These are phyloP conservation scores for Pseudorectes ferrugineus DNA, from an alignment of 2,113 vertebrate species.

Conservation along the genomic window DNA sequence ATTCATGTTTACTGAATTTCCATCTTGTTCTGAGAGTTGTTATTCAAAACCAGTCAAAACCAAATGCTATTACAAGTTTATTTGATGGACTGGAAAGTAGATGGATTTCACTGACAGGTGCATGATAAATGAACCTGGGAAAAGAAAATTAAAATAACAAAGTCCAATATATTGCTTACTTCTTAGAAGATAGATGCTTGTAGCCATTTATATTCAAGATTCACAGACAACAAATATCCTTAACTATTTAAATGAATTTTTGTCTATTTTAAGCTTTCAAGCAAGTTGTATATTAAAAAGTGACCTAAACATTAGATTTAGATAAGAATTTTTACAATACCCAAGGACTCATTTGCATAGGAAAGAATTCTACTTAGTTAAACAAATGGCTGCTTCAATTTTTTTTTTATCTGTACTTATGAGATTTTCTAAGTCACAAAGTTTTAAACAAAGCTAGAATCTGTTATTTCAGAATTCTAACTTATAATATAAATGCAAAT, in stretches of 20 bases:
- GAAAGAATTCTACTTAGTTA: not conserved
- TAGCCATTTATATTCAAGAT: not conserved
- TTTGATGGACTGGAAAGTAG: constrained; percentile 34
- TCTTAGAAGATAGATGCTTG: not conserved
- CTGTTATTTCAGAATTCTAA: not conserved
- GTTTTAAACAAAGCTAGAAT: not conserved
- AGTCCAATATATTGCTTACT: not conserved
- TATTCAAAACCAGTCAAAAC: constrained; percentile 29
- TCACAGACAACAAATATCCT: not conserved
- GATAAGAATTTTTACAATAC: not conserved
- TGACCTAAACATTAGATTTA: not conserved
- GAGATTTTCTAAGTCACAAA: not conserved
- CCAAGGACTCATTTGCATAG: not conserved
- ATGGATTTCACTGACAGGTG: constrained; percentile 12
- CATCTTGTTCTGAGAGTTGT: not conserved
- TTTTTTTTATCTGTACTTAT: not conserved
- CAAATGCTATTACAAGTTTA: constrained; percentile 14
- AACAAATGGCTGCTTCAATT: not conserved
- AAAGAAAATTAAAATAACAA: constrained; percentile 22
- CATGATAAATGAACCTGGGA: constrained; percentile 3
- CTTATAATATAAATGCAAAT: constrained; percentile 33
- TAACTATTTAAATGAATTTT: not conserved
- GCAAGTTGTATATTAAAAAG: not conserved
- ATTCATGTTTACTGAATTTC: not conserved
- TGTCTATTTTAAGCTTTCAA: not conserved